Base-by-base conservation (phyloP, 2,797 vertebrate genomes). In the Trachops cirrhosus region DNA sequence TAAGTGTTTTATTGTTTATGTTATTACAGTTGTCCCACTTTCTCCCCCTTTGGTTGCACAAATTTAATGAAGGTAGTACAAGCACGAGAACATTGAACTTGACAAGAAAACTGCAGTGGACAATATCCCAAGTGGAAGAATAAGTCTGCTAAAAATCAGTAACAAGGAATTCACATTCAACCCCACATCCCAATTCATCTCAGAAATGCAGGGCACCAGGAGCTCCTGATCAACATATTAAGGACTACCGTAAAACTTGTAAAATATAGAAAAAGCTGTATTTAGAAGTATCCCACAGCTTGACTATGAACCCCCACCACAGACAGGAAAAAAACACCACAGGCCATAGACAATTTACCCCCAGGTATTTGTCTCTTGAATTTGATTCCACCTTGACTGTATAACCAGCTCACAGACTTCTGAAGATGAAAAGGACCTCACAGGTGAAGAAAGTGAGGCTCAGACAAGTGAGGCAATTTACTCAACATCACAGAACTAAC, bases 31-130 rank as follows among this genome's bases (percentile, higher is more conserved):
- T 64, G 62, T 64, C 62, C 62, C 62, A 64, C 62, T 15, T 64
- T 62, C 26, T 64, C 59, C 59, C 14, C 29, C 29, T 62, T 32
- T 62, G 59, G 29, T 29, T 16, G 15, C 54, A 82, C 6, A 74
- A 75, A 59, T 50, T 83, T 95, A 85, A 86, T 39, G 85, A 85
- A 62, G 10, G 32, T 73, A 92, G 92, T 70, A 88, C 3, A 96
- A 85, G 24, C 59, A 92, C 6, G 29, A 80, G 29, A 24, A 86
- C 64, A 74, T 11, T 88, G 14, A 96, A 86, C 37, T 59, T 86
- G 68, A 80, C 39, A 88, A 89, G 70, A 92, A 95, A 75, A 89
- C 46, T 74, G 71, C 11, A 83, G 12, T 83, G 80, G 21, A 57
- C 86, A 89, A 93, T 83, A 86, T 8, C 57, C 6, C 34, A 83